Conservation (phyloP, 2,797 vertebrate species). For the Centroberyx gerrardi region DNA sequence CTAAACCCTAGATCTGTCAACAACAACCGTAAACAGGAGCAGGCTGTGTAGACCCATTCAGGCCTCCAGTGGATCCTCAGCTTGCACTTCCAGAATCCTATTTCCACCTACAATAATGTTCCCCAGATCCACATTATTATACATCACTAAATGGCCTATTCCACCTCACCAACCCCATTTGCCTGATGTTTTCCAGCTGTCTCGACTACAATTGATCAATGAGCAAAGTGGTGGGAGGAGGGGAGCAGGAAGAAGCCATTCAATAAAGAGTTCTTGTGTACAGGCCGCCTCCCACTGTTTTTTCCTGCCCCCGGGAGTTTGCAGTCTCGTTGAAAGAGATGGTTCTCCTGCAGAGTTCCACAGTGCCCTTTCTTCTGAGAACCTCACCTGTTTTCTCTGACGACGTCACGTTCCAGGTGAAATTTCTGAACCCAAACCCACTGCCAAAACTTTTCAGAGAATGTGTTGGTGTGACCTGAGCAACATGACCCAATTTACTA, state of each 20-base stretch:
- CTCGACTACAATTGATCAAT: conserved; percentile 4
- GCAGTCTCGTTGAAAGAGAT: conserved; percentile 34
- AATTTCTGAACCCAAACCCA: conserved; percentile 60
- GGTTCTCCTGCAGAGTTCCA: conserved; percentile 42
- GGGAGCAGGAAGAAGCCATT: conserved; percentile 29
- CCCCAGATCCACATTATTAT: conserved; percentile 22
- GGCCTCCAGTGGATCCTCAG: conserved; percentile 25
- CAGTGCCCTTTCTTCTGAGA: conserved; percentile 66
- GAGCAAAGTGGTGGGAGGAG: conserved; percentile 22
- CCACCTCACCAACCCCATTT: conserved; percentile 26
- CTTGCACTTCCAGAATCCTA: not conserved
- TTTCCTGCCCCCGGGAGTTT: conserved; percentile 31
- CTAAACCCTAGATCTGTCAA: conserved; percentile 33
- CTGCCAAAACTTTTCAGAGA: conserved; percentile 76
- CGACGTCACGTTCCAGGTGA: conserved; percentile 57
- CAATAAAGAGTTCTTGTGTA: conserved; percentile 25
- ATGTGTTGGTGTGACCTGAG: conserved; percentile 48
- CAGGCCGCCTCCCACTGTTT: conserved; percentile 15
- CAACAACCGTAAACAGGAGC: conserved; percentile 13
- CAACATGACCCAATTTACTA: conserved; percentile 19
- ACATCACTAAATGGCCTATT: conserved; percentile 25
- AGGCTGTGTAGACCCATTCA: conserved; percentile 8
- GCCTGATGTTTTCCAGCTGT: conserved; percentile 15
- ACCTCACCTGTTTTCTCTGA: conserved; percentile 39
- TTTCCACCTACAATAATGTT: not conserved